Evolutionary conservation across 2,113 vertebrate species (phyloP), one percentile per base, ranked within the genome.

Genomic region (Pardalotus punctatus): DNA sequence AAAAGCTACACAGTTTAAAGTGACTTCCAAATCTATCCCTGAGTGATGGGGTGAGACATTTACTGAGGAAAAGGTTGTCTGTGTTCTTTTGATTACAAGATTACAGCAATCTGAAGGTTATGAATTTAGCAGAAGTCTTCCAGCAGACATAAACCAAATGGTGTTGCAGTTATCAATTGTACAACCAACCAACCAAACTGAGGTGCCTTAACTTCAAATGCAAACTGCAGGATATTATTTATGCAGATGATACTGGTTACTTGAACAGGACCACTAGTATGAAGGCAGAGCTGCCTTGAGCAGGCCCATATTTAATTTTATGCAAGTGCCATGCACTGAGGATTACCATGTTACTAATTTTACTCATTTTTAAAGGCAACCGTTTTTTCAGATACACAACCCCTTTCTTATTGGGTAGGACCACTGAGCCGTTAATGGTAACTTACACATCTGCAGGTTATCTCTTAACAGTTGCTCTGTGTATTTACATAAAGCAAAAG

Each of bases 1-100:
- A 99, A 99, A 99, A 98, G 98, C 98, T 98, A 93, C 91, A 31
- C 50, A 33, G 24, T 53, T 69, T 92, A 43, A 91, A 74, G 77
- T 91, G 93, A 96, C 74, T 87, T 40, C 79, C 53, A 90, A 85
- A 88, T 76, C 3, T 2, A 70, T 85, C 66, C 65, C 64, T 25
- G 33, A 48, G 42, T 57, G 92, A 48, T 43, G 90, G 94, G 57
- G 56, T 71, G 64, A 96, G 69, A 58, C 22, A 47, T 84, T 72
- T 74, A 31, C 60, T 25, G 66, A 86, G 36, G 65, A 71, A 95
- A 94, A 91, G 61, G 60, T 57, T 81, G 86, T 87, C 94, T 96
- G 80, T 81, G 58, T 81, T 93, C 72, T 81, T 88, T 69, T 66
- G 69, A 76, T 76, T 88, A 57, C 69, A 60, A 83, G 20, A 81